Evolutionary conservation across 1,140 invertebrate species (phyloP).

Genomic region (Papilio xuthus): DNA sequence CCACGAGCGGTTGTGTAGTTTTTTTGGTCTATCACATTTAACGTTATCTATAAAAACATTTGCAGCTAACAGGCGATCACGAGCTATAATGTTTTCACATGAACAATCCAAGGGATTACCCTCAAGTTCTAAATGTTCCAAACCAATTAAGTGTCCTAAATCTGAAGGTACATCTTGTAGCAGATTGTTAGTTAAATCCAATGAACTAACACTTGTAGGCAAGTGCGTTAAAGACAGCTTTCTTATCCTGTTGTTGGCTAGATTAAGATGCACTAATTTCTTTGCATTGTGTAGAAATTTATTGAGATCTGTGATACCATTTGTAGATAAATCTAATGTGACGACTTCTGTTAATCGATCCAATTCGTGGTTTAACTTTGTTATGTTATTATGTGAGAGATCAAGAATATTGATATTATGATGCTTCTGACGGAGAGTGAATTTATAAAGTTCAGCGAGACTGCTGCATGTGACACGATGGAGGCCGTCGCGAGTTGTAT

Average conservation of each 20-base stretch:
- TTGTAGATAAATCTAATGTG: constrained; percentile 82
- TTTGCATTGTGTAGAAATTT: constrained; percentile 81
- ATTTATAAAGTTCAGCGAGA: constrained; percentile 74
- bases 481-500: constrained; percentile 71
- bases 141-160: constrained; percentile 75
- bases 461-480: constrained; percentile 74
- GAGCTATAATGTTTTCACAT: constrained; percentile 82
- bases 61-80: constrained; percentile 79
- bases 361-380: constrained; percentile 80
- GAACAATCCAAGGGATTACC: constrained; percentile 84
- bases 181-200: constrained; percentile 84
- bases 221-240: constrained; percentile 78
- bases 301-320: constrained; percentile 80
- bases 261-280: constrained; percentile 83
- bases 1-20: constrained; percentile 80
- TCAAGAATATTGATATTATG: constrained; percentile 82
- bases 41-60: constrained; percentile 82
- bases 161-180: constrained; percentile 82
- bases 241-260: constrained; percentile 82
- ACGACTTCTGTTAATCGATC: constrained; percentile 82
- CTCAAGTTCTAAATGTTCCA: constrained; percentile 82
- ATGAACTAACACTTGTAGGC: constrained; percentile 83
- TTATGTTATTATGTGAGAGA: constrained; percentile 82
- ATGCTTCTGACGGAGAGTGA: constrained; percentile 75
- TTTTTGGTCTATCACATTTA: constrained; percentile 79